These are phyloP conservation scores for Sminthurides aquaticus DNA, from an alignment of 2,888 invertebrate species.

Conservation along the genomic window DNA sequence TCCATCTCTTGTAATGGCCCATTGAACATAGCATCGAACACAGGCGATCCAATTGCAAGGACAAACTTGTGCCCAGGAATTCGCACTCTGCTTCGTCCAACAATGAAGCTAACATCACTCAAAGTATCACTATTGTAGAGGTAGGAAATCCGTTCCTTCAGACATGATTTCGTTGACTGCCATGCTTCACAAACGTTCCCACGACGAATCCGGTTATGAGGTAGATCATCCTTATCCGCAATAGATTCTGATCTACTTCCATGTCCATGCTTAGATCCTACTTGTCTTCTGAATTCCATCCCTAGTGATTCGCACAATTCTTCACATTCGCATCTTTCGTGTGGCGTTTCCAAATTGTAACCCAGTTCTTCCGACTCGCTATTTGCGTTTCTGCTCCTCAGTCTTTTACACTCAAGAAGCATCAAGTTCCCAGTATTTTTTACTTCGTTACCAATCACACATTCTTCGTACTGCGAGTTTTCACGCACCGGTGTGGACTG, in stretches of 20 bases:
- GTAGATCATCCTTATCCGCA: constrained; percentile 19
- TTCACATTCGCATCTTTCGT: neutral
- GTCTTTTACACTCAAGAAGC: neutral
- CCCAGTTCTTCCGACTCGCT: neutral
- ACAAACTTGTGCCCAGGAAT: constrained; percentile 74
- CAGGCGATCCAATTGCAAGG: constrained; percentile 71
- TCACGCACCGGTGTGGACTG: neutral
- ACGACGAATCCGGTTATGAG: constrained; percentile 26
- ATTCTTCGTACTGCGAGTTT: neutral
- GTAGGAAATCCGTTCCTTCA: constrained; percentile 26
- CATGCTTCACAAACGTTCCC: constrained; percentile 25
- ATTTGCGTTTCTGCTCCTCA: neutral
- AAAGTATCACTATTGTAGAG: constrained; percentile 19
- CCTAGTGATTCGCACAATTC: neutral
- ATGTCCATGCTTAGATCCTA: neutral
- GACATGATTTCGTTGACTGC: constrained; percentile 26
- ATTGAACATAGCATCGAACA: constrained; percentile 82
- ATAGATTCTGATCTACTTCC: neutral
- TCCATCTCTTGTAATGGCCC: constrained; percentile 63
- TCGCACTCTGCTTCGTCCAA: constrained; percentile 62
- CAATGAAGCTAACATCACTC: constrained; percentile 47
- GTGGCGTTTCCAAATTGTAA: neutral
- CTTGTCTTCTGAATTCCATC: neutral
- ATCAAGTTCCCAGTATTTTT: neutral
- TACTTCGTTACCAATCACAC: neutral